Conservation (phyloP, 2,888 invertebrate genomes). For the Subacronicta megacephala region DNA sequence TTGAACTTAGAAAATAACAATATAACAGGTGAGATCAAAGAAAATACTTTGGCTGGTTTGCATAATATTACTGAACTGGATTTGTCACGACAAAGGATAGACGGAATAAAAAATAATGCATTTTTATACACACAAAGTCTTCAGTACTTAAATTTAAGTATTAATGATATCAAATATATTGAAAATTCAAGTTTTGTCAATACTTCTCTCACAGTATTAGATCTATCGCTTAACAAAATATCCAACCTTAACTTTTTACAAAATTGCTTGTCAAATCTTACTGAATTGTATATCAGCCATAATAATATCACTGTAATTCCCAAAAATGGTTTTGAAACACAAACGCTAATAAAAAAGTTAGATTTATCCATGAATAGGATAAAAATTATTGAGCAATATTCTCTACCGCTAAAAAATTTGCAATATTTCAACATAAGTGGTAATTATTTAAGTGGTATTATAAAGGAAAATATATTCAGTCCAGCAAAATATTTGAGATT, state of each 20-base stretch:
- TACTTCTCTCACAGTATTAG: conserved; percentile 64
- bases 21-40: conserved; percentile 66
- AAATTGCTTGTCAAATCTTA: conserved; percentile 64
- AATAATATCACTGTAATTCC: conserved; percentile 68
- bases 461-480: conserved; percentile 70
- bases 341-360: conserved; percentile 66
- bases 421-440: conserved; percentile 72
- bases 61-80: conserved; percentile 63
- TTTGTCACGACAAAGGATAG: conserved; percentile 70
- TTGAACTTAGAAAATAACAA: conserved; percentile 74
- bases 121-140: conserved; percentile 67
- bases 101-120: conserved; percentile 63
- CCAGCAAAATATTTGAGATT: conserved; percentile 74
- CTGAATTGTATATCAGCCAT: conserved; percentile 69
- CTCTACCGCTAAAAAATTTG: conserved; percentile 74
- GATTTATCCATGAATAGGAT: conserved; percentile 78
- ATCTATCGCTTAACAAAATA: conserved; percentile 75
- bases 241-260: conserved; percentile 67
- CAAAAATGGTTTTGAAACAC: conserved; percentile 64
- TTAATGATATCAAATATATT: conserved; percentile 67
- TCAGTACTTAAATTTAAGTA: conserved; percentile 71
- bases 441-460: conserved; percentile 67
- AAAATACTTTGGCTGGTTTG: conserved; percentile 72
- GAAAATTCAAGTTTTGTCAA: conserved; percentile 68
- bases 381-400: conserved; percentile 64